These are phyloP conservation scores for Cichlasoma orientale DNA, from an alignment of 2,797 vertebrate species.

Conservation along the genomic window DNA sequence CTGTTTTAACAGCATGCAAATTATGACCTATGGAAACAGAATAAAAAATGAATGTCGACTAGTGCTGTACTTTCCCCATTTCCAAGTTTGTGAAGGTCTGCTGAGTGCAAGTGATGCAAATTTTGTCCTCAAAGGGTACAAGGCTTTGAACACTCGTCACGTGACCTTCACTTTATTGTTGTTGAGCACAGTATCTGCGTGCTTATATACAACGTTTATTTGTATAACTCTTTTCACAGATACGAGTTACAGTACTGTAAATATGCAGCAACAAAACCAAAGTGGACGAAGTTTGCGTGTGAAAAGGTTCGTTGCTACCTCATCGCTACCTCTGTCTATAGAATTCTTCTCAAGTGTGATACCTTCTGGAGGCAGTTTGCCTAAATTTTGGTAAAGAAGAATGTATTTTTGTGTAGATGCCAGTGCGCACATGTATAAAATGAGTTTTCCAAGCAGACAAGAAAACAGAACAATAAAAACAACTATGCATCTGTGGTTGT, in stretches of 20 bases:
- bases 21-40: neutral
- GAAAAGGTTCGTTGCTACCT: neutral
- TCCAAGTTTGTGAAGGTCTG: neutral
- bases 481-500: neutral
- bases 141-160: neutral
- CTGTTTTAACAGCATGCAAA: constrained; percentile 19
- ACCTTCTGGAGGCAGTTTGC: neutral
- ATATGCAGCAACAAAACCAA: neutral
- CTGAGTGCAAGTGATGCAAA: neutral
- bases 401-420: neutral
- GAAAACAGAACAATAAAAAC: neutral
- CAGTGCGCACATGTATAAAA: neutral
- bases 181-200: neutral
- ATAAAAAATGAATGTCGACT: neutral
- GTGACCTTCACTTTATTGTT: neutral
- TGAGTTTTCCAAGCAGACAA: neutral
- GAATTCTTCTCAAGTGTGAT: neutral
- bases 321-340: neutral
- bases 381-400: neutral
- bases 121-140: neutral
- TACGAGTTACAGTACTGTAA: neutral
- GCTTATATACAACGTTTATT: neutral
- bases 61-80: neutral
- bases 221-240: neutral
- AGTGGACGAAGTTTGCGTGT: neutral